Conservation (phyloP, 2,888 invertebrate species). For the Melikaiella ostensackeni region DNA sequence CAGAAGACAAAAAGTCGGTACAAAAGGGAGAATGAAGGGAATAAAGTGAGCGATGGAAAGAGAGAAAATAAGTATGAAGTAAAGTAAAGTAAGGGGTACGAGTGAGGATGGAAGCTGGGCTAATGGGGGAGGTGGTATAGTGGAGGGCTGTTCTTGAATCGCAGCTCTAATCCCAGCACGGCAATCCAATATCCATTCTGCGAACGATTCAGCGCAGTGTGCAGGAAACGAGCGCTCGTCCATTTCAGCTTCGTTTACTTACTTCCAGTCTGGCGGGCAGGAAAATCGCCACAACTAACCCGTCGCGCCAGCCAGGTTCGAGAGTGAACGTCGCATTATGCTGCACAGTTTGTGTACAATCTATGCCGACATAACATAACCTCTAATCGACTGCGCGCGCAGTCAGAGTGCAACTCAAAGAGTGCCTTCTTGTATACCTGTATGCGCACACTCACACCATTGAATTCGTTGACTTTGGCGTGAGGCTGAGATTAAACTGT, state of each 20-base stretch:
- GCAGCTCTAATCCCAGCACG: conserved; percentile 60
- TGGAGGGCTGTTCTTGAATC: conserved; percentile 49
- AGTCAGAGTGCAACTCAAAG: background rate
- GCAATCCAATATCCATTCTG: conserved; percentile 65
- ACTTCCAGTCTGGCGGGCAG: conserved; percentile 51
- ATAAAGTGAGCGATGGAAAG: conserved; percentile 34
- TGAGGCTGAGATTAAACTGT: conserved; percentile 74
- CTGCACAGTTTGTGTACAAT: background rate
- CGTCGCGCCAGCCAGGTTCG: conserved; percentile 19
- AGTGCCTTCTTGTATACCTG: background rate
- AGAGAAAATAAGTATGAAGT: conserved; percentile 17
- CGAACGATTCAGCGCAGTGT: conserved; percentile 59
- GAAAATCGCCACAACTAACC: conserved; percentile 10
- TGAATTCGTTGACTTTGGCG: conserved; percentile 57
- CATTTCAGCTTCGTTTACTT: conserved; percentile 65
- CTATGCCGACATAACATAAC: conserved; percentile 19
- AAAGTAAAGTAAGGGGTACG: conserved; percentile 23
- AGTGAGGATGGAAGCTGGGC: conserved; percentile 28
- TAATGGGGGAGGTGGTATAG: conserved; percentile 35
- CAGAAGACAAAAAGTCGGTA: conserved; percentile 30
- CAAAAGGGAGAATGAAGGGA: conserved; percentile 31
- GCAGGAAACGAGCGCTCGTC: conserved; percentile 61
- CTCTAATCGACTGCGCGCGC: conserved; percentile 33
- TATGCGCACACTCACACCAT: conserved; percentile 25
- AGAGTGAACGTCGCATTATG: conserved; percentile 18